phyloP scores from a whole-genome alignment of 2,888 invertebrate genomes.

The Malacosoma neustria region DNA sequence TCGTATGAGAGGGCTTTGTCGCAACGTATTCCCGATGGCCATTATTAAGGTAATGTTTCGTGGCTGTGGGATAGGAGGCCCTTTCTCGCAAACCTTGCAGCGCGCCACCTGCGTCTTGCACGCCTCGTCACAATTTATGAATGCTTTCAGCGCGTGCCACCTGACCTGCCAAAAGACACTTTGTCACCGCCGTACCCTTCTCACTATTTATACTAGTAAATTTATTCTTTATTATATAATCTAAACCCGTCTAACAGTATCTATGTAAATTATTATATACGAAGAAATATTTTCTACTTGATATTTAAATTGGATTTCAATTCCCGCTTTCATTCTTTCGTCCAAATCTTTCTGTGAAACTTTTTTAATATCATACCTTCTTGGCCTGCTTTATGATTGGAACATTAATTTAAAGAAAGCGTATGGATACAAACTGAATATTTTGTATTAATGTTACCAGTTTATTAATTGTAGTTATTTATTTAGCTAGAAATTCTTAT shows the following conservation, averaged over 20 bases:
- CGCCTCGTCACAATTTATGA: constrained; percentile 64
- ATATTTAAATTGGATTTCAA: constrained; percentile 46
- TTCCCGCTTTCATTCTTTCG: constrained; percentile 31
- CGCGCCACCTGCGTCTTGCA: constrained; percentile 56
- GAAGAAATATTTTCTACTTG: no score
- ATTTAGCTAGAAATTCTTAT: no score
- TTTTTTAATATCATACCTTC: constrained; percentile 68
- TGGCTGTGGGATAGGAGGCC: constrained; percentile 36
- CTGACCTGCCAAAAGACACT: constrained; percentile 64
- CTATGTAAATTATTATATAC: no score
- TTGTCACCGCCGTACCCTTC: constrained; percentile 51
- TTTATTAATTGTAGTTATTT: no score
- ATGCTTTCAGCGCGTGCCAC: constrained; percentile 67
- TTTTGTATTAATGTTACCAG: no score
- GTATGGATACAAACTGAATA: no score
- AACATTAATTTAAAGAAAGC: no score
- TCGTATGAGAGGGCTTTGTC: background rate
- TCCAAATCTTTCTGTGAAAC: constrained; percentile 50
- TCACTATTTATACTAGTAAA: constrained; percentile 48
- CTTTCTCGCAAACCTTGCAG: constrained; percentile 33
- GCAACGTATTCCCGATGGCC: constrained; percentile 8
- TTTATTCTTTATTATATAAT: background rate
- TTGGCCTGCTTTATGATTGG: constrained; percentile 16
- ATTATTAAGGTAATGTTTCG: constrained; percentile 27
- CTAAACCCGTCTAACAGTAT: no score